Evolutionary conservation across 2,797 vertebrate species (phyloP), one percentile per base, ranked within the genome.

Genomic region (Dendrocincla tyrannina): DNA sequence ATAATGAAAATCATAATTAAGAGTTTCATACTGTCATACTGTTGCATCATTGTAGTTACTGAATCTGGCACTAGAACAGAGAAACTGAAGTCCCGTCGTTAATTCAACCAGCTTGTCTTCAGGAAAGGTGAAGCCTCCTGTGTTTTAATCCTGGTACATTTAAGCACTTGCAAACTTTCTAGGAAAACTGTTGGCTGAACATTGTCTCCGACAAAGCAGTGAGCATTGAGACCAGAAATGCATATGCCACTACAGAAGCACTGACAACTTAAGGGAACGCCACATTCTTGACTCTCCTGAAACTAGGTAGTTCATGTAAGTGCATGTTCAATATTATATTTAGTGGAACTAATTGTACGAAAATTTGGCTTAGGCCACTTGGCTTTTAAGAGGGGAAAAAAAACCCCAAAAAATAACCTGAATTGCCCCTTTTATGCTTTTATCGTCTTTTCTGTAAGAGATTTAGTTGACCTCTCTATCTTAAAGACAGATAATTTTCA

Each of bases 381-480:
- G 55, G 49, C 13, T 66, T 79, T 76, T 30, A 15, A 30, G 13
- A 10, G 7, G 50, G 17, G 5, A 14, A 25, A 42, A 39, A 28
- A 9, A 8, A 5, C 37, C 35, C 1, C n/a, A n/a, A 11, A 7
- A 12, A 33, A 22, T 17, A 4, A 2, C 6, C 11, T 59, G 7
- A 62, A 62, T 7, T 24, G 6, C 13, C 1, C 19, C 5, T 70
- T 91, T 74, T 17, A 53, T 53, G 42, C 2, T 42, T 63, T 90
- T 75, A 70, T 13, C 4, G 13, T 73, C 8, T 70, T 15, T 41
- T 77, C 20, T 78, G 1, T 78, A 35, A 72, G 78, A 19, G 30
- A 35, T 27, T 42, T 83, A 14, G 6, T 13, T 69, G 52, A 80
- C 35, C 27, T 50, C 17, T 87, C 14, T 60, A 6, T 30, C 25